Conservation (phyloP, 2,888 invertebrate species). For the Scelioninae gen. 2 region DNA sequence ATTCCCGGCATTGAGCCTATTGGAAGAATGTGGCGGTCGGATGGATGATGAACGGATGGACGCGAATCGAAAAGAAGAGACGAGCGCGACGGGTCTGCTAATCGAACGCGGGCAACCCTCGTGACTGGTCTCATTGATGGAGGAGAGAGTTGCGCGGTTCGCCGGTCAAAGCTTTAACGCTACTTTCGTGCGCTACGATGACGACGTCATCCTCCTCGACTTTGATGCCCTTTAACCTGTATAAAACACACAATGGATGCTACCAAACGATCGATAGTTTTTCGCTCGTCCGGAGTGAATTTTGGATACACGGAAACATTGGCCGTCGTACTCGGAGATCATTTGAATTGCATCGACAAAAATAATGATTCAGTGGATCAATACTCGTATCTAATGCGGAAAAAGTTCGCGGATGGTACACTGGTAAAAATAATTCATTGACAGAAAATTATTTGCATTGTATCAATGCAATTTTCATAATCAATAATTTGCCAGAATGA, state of each 20-base stretch:
- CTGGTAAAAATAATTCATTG: too few species aligned
- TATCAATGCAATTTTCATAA: too few species aligned
- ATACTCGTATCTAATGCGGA: too few species aligned
- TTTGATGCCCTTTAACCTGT: conserved; percentile 47
- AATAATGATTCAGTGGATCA: too few species aligned
- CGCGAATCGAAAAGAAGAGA: conserved; percentile 56
- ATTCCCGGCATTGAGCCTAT: conserved; percentile 50
- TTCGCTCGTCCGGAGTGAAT: conserved; percentile 9
- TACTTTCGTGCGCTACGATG: conserved; percentile 54
- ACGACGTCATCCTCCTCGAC: conserved; percentile 52
- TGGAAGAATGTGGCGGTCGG: conserved; percentile 53
- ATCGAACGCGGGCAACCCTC: conserved; percentile 56
- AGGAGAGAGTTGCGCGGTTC: conserved; percentile 57
- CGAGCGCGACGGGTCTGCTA: conserved; percentile 53
- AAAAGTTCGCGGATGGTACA: too few species aligned
- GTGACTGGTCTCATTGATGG: conserved; percentile 55
- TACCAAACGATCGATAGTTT: conserved; percentile 42
- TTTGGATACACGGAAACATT: too few species aligned
- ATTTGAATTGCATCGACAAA: too few species aligned
- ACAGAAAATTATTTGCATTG: too few species aligned
- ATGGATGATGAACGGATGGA: conserved; percentile 55
- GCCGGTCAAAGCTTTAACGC: conserved; percentile 57
- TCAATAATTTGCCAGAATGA: too few species aligned
- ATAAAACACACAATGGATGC: conserved; percentile 44
- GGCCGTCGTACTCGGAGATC: too few species aligned